phyloP scores from a whole-genome alignment of 1,140 invertebrate species.

The Drosophila nikananu region DNA sequence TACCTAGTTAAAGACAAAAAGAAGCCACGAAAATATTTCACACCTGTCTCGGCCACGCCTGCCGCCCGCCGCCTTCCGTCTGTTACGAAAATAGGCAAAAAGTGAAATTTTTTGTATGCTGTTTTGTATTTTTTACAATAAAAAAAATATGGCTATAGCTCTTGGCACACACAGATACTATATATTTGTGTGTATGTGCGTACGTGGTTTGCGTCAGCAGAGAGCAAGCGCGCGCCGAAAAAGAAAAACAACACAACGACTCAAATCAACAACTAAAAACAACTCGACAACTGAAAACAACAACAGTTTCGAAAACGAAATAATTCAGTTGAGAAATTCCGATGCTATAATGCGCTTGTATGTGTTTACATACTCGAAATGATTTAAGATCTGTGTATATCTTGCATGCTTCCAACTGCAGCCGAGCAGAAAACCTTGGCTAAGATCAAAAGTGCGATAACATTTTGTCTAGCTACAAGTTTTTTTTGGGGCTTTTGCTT shows the following conservation, averaged over 20 bases:
- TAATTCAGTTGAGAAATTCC: constrained; percentile 53
- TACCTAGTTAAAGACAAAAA: constrained; percentile 30
- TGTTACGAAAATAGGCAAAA: constrained; percentile 73
- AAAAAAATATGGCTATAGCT: constrained; percentile 31
- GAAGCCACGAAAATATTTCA: constrained; percentile 57
- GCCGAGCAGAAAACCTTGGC: constrained; percentile 45
- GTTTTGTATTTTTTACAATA: constrained; percentile 47
- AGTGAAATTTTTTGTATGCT: constrained; percentile 71
- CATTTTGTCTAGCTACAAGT: constrained; percentile 7
- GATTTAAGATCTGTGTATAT: constrained; percentile 2
- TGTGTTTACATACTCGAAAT: constrained; percentile 6
- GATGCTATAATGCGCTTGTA: neutral
- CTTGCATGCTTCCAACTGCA: constrained; percentile 16
- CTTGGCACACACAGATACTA: constrained; percentile 16
- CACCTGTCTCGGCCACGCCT: constrained; percentile 57
- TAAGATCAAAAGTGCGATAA: constrained; percentile 56
- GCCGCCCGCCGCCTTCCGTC: constrained; percentile 16
- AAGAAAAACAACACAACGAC: constrained; percentile 31
- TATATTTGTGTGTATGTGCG: constrained; percentile 30
- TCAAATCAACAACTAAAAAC: constrained; percentile 20
- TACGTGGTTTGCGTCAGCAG: constrained; percentile 77
- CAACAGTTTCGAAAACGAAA: constrained; percentile 47
- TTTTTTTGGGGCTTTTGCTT: neutral
- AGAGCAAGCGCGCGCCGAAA: constrained; percentile 42
- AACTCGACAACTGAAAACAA: constrained; percentile 33